Percentiles rank a stretch among this genome's conserved stretches.
These are phyloP conservation scores for Perizoma flavofasciatum DNA, from an alignment of 2,888 invertebrate genomes.

Conservation along the genomic window DNA sequence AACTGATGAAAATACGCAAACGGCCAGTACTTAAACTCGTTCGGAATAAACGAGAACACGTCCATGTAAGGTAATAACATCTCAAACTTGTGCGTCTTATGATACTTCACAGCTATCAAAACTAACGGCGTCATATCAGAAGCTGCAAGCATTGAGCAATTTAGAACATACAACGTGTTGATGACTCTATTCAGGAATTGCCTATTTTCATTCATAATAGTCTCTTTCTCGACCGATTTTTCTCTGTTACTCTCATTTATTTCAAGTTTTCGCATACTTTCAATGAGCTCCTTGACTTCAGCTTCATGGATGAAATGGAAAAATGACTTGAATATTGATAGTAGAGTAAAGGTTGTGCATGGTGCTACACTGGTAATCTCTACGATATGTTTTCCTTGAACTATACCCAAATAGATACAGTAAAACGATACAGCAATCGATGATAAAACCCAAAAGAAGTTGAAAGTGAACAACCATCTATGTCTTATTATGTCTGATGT, in stretches of 20 bases:
- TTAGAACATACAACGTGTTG: slow-evolving; percentile 45
- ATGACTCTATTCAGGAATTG: slow-evolving; percentile 43
- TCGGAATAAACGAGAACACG: slow-evolving; percentile 51
- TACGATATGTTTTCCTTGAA: slow-evolving; percentile 43
- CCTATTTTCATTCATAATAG: slow-evolving; percentile 40
- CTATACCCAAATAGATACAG: slow-evolving; percentile 40
- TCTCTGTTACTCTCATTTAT: slow-evolving; percentile 31
- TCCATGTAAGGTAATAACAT: slow-evolving; percentile 52
- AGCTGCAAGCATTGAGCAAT: slow-evolving; percentile 46
- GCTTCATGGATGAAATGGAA: slow-evolving; percentile 39
- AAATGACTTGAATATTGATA: slow-evolving; percentile 44
- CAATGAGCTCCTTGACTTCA: slow-evolving; percentile 38
- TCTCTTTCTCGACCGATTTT: slow-evolving; percentile 33
- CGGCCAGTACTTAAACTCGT: slow-evolving; percentile 50
- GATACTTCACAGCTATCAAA: slow-evolving; percentile 48
- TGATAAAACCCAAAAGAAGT: slow-evolving; percentile 43
- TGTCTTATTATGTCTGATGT: slow-evolving; percentile 36
- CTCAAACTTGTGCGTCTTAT: slow-evolving; percentile 45
- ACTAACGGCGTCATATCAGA: slow-evolving; percentile 49
- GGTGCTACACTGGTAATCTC: slow-evolving; percentile 51
- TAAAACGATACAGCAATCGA: slow-evolving; percentile 37
- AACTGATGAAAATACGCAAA: slow-evolving; percentile 53
- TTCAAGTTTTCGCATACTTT: slow-evolving; percentile 42
- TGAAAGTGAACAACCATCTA: slow-evolving; percentile 43
- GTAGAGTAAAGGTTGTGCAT: slow-evolving; percentile 41